A percentile compares a stretch with the other conserved stretches of the same genome.
Conservation (phyloP, 2,888 invertebrate species). For the Seladonia tumulorum region DNA sequence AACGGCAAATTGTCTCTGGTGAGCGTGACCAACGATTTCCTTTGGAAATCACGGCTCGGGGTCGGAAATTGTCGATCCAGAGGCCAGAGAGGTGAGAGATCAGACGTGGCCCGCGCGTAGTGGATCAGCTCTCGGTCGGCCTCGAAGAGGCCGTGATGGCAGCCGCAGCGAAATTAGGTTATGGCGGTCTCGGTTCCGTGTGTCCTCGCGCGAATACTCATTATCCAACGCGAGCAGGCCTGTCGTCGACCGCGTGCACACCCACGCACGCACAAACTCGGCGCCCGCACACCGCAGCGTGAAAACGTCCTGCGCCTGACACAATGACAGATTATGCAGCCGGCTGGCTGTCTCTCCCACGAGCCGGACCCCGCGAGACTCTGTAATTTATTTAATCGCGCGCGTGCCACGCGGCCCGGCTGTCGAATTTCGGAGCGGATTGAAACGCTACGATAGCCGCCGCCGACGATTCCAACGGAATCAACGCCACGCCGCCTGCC, state of each 20-base stretch:
- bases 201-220: slow-evolving; percentile 64
- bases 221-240: slow-evolving; percentile 61
- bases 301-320: slow-evolving; percentile 60
- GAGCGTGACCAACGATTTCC: not conserved
- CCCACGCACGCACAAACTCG: slow-evolving; percentile 33
- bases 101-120: not conserved
- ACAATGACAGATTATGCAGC: slow-evolving; percentile 69
- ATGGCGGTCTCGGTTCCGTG: slow-evolving; percentile 56
- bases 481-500: not conserved
- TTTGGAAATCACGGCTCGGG: not conserved
- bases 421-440: slow-evolving; percentile 50
- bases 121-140: slow-evolving; percentile 8
- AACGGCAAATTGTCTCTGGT: not conserved
- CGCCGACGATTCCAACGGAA: not conserved
- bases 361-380: slow-evolving; percentile 49
- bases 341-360: slow-evolving; percentile 61
- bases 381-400: slow-evolving; percentile 68
- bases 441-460: slow-evolving; percentile 10
- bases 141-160: not conserved
- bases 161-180: slow-evolving; percentile 60
- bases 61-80: not conserved
- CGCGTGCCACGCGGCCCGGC: slow-evolving; percentile 12
- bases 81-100: not conserved
- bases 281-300: slow-evolving; percentile 31
- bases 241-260: slow-evolving; percentile 51